These are phyloP conservation scores for Nyctibius grandis DNA, from an alignment of 2,797 vertebrate genomes.

Conservation along the genomic window DNA sequence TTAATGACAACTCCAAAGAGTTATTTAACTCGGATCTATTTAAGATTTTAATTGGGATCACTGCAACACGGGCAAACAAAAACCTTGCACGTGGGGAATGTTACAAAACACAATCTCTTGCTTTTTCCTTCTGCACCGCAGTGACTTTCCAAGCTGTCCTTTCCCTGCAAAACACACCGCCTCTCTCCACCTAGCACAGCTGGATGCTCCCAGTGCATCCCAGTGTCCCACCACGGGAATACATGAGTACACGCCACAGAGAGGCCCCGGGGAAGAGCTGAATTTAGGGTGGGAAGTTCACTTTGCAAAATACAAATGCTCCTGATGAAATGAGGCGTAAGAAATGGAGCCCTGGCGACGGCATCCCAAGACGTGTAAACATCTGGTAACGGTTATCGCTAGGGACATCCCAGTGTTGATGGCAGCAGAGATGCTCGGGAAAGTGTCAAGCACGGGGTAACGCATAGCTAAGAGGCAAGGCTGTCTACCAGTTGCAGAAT, in stretches of 20 bases:
- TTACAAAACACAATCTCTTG: not conserved
- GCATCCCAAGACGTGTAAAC: slow-evolving; percentile 18
- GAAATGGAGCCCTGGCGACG: not conserved
- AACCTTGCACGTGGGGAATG: not conserved
- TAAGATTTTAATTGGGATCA: not conserved
- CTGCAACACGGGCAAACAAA: not conserved
- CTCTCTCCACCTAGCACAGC: not conserved
- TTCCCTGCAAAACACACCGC: no score
- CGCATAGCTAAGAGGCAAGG: not conserved
- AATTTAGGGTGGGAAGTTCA: not conserved
- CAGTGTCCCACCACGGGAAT: accelerated
- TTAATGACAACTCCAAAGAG: not conserved
- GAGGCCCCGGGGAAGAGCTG: not conserved
- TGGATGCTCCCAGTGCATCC: not conserved
- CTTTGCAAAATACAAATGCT: not conserved
- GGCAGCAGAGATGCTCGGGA: not conserved
- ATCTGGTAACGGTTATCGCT: not conserved
- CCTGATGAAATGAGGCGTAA: not conserved
- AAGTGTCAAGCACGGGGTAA: not conserved
- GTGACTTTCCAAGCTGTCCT: not conserved
- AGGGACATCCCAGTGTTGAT: not conserved
- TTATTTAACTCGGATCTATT: not conserved
- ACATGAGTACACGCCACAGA: accelerated
- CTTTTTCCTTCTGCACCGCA: not conserved
- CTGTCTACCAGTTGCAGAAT: not conserved